Conservation (phyloP, 1,140 invertebrate genomes). For the Ectropis grisescens region DNA sequence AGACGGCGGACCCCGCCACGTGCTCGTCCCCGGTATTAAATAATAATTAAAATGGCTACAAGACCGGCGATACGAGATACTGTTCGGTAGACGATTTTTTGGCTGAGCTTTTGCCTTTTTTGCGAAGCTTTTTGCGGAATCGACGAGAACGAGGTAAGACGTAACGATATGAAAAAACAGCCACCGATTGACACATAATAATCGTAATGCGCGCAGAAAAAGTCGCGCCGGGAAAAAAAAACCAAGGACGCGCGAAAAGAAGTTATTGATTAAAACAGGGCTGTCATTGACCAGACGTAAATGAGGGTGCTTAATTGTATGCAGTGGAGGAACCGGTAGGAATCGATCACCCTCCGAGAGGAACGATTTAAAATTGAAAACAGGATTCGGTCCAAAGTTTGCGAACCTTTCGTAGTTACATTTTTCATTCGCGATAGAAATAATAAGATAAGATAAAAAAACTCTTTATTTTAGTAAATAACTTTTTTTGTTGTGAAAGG, state of each 20-base stretch:
- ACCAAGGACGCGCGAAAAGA: constrained; percentile 65
- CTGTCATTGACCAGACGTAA: constrained; percentile 68
- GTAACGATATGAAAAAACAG: constrained; percentile 30
- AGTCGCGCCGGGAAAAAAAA: constrained; percentile 63
- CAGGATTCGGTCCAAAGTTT: too few species aligned
- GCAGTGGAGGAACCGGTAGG: constrained; percentile 41
- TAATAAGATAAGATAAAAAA: too few species aligned
- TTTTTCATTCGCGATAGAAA: too few species aligned
- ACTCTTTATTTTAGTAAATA: too few species aligned
- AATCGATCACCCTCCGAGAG: constrained; percentile 23
- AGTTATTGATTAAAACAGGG: constrained; percentile 69
- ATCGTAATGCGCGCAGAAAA: constrained; percentile 59
- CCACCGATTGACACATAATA: constrained; percentile 58
- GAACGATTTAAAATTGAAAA: constrained; percentile 21
- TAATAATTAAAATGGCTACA: constrained; percentile 70
- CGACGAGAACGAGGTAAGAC: constrained; percentile 35
- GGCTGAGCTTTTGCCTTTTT: constrained; percentile 57
- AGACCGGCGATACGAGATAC: constrained; percentile 61
- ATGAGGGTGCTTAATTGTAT: constrained; percentile 67
- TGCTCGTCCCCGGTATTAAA: constrained; percentile 68
- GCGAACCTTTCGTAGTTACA: too few species aligned
- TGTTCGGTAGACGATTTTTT: constrained; percentile 66
- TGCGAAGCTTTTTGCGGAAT: constrained; percentile 54
- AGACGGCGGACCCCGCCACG: constrained; percentile 51
- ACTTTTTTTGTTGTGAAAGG: too few species aligned